phyloP scores from a whole-genome alignment of 1,140 invertebrate genomes.

The Dermatophagoides farinae region DNA sequence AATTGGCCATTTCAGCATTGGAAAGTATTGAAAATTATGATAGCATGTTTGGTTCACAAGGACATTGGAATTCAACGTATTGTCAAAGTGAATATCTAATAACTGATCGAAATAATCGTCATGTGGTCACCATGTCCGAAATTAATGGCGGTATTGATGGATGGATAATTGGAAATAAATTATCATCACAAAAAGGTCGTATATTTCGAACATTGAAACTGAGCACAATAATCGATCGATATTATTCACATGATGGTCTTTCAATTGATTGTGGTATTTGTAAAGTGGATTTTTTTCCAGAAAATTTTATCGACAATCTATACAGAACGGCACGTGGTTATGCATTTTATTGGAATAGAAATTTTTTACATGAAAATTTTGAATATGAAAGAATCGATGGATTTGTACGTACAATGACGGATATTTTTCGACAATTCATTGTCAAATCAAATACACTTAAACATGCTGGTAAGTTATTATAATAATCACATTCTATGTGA shows the following conservation, averaged over 20 bases:
- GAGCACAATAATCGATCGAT: constrained; percentile 6
- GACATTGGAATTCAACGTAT: constrained; percentile 10
- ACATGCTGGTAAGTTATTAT: neutral
- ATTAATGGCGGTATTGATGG: constrained; percentile 12
- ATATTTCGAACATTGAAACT: neutral
- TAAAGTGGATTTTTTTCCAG: neutral
- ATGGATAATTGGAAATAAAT: constrained; percentile 2
- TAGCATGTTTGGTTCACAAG: neutral
- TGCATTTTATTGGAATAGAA: neutral
- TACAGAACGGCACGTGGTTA: neutral
- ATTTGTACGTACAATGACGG: neutral
- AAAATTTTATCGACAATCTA: neutral
- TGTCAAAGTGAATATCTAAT: constrained; percentile 13
- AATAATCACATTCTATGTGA: neutral
- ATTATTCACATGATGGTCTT: neutral
- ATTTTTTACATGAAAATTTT: neutral
- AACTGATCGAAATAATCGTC: neutral
- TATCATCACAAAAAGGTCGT: neutral
- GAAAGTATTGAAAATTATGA: neutral
- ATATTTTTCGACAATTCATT: neutral
- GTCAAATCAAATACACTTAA: neutral
- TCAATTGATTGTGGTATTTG: constrained; percentile 2
- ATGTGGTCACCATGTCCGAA: constrained; percentile 2
- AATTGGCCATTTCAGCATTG: neutral
- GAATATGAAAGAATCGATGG: neutral